Percentiles rank a stretch among this genome's conserved stretches.
Evolutionary conservation across 2,888 invertebrate species (phyloP).

Genomic region (Sarcophaga caerulescens): DNA sequence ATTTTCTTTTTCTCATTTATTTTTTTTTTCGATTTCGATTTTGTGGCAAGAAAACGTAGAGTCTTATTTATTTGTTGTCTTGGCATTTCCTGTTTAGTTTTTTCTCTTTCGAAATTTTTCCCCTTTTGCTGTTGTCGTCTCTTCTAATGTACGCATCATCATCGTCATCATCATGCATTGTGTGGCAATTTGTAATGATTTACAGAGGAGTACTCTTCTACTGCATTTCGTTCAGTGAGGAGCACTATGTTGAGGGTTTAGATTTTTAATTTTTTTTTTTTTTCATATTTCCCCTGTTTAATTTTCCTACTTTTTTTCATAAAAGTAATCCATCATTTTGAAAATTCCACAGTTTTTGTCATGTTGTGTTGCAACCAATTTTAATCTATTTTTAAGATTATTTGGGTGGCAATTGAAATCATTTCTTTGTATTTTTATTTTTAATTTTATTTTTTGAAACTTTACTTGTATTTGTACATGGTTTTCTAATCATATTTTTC

Average conservation of each 20-base stretch:
- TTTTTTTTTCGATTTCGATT: neutral
- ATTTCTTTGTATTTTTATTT: too few relatives aligned
- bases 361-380: neutral
- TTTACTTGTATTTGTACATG: too few relatives aligned
- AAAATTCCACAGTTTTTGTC: neutral
- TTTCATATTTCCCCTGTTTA: neutral
- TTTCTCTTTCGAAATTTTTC: neutral
- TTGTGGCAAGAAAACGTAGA: neutral
- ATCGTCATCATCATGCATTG: too few relatives aligned
- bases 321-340: neutral
- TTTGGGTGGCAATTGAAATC: too few relatives aligned
- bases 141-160: too few relatives aligned
- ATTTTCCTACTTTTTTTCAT: neutral
- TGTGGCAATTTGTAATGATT: too few relatives aligned
- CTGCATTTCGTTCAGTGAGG: too few relatives aligned
- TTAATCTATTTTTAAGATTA: neutral
- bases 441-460: too few relatives aligned
- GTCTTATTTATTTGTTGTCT: neutral
- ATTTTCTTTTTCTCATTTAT: neutral
- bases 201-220: too few relatives aligned
- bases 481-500: neutral
- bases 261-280: too few relatives aligned
- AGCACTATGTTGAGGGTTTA: too few relatives aligned
- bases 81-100: neutral
- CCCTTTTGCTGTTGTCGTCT: neutral